Conservation (phyloP, 1,140 invertebrate genomes). For the Rhyacophila brunnea region DNA sequence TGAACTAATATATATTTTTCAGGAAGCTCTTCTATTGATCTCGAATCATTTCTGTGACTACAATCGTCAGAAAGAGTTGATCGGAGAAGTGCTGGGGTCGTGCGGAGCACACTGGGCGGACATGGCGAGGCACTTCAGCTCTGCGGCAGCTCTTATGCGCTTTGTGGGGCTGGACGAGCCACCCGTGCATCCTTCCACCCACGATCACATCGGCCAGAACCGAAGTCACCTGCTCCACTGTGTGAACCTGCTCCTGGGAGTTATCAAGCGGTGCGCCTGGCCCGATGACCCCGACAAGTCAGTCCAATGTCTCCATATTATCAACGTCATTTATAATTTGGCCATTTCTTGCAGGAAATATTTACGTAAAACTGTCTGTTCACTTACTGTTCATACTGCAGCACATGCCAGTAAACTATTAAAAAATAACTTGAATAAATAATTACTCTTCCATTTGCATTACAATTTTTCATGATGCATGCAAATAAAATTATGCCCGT, state of each 20-base stretch:
- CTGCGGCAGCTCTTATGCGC: constrained; percentile 67
- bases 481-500: too few species aligned
- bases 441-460: too few species aligned
- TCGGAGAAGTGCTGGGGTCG: constrained; percentile 67
- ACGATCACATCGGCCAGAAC: constrained; percentile 45
- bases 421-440: too few species aligned
- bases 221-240: constrained; percentile 61
- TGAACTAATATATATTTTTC: constrained; percentile 30
- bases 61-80: constrained; percentile 77
- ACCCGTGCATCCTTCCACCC: constrained; percentile 53
- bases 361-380: too few species aligned
- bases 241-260: constrained; percentile 73
- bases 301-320: constrained; percentile 7
- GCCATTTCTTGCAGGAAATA: too few species aligned
- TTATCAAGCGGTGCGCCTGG: constrained; percentile 82
- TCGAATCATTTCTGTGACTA: constrained; percentile 90
- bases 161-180: constrained; percentile 75
- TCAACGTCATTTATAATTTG: too few species aligned
- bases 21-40: constrained; percentile 75
- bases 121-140: constrained; percentile 61
- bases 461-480: too few species aligned
- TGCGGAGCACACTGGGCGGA: constrained; percentile 58
- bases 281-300: constrained; percentile 72
- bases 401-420: too few species aligned
- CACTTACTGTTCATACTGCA: too few species aligned